Evolutionary conservation across 2,888 invertebrate genomes (phyloP), one percentile per base, ranked within the genome.

Genomic region (Phaedon cochleariae): DNA sequence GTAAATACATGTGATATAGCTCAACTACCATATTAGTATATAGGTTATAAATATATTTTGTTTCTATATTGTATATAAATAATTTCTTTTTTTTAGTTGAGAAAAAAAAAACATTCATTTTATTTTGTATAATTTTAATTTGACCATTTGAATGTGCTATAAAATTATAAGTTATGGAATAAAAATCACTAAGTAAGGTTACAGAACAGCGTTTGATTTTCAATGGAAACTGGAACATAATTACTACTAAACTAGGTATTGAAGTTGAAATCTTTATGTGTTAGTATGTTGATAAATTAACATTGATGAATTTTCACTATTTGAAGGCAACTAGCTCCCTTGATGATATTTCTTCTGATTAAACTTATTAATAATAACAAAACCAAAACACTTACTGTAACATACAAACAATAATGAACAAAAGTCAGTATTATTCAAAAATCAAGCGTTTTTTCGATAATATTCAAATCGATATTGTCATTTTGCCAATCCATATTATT

Each of bases 1-100:
- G 97, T 98, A 89, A 89, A 74, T 41, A 12, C 17, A 59, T 73
- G 72, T 70, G 72, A 70, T 70, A 68, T 62, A 15, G 46, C 17
- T 41, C 10, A 54, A 22, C 46, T 65, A 59, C 59, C 52, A 57
- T 53, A 53, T 52, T 65, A 59, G 65, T 62, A 45, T 64, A 57
- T 64, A 62, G 62, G 62, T 57, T 62, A 59, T 49, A 55, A 55
- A 54, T 62, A 59, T 59, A 45, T 48, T 34, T 53, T 63, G 26
- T 61, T 57, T 57, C 31, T 58, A 64, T 64, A 57, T 57, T 57
- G 57, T 57, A 57, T 57, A 57, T 57, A 57, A 26, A 45, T 41
- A 45, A 26, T 10, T 10, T 12, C n/a, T 45, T 55, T 31, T 12
- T 26, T 54, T 18, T 7, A 34, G 12, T 57, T 22, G 22, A 17